phyloP scores from a whole-genome alignment of 1,140 invertebrate species.

The Neodiprion fabricii region DNA sequence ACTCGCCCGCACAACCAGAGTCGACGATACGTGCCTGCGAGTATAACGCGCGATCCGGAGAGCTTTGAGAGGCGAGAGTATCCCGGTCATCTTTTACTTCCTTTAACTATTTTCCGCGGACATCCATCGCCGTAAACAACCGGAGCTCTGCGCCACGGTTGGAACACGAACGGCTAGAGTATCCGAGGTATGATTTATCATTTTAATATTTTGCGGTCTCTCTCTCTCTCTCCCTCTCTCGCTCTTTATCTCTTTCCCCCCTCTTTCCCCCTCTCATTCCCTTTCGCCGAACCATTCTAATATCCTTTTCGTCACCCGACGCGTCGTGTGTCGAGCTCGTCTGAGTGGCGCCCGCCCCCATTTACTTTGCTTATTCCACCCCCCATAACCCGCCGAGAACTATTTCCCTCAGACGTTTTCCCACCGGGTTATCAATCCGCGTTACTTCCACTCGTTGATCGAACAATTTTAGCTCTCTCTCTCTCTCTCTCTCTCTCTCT shows the following conservation, averaged over 20 bases:
- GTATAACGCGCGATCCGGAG: not conserved
- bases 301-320: not conserved
- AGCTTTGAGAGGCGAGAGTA: not conserved
- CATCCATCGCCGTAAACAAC: slow-evolving; percentile 1
- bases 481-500: not conserved
- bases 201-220: slow-evolving; percentile 7
- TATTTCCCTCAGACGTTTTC: not conserved
- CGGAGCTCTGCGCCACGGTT: not conserved
- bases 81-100: not conserved
- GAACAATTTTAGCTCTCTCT: not conserved
- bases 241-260: not conserved
- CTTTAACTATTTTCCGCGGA: not conserved
- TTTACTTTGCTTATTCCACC: not conserved
- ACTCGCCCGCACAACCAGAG: not conserved
- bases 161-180: not conserved
- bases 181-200: not conserved
- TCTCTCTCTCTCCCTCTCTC: not conserved
- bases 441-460: slow-evolving; percentile 1
- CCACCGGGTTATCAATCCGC: not conserved
- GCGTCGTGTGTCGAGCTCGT: not conserved
- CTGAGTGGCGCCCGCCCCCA: not conserved
- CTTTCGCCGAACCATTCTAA: not conserved
- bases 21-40: not conserved
- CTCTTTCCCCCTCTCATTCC: not conserved
- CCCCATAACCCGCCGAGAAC: not conserved